Percentiles rank a stretch among this genome's conserved stretches.
phyloP scores from a whole-genome alignment of 1,140 invertebrate genomes.

The Drosophila novamexicana region DNA sequence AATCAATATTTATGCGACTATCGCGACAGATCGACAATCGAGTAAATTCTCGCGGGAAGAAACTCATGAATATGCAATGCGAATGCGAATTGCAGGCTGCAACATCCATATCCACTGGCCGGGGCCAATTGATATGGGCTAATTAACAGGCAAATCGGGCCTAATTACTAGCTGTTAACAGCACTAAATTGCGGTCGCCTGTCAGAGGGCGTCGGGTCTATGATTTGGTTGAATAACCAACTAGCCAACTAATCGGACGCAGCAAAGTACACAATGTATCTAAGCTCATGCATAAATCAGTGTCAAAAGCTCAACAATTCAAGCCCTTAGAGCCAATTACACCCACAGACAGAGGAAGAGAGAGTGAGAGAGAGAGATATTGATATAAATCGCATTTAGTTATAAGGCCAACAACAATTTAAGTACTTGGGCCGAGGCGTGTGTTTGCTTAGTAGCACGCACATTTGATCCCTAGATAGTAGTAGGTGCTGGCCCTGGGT shows the following conservation, averaged over 20 bases:
- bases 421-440: conserved; percentile 23
- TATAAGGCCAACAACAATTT: conserved; percentile 50
- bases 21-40: conserved; percentile 41
- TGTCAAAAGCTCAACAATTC: conserved; percentile 23
- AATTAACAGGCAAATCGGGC: conserved; percentile 70
- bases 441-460: conserved; percentile 72
- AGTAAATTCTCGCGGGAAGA: neutral
- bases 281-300: conserved; percentile 39
- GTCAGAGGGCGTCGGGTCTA: conserved; percentile 51
- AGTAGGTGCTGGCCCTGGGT: conserved; percentile 2
- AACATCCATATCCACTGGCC: conserved; percentile 26
- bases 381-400: conserved; percentile 62
- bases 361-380: conserved; percentile 37
- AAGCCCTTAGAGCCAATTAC: conserved; percentile 22
- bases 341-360: neutral
- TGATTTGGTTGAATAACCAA: conserved; percentile 32
- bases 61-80: conserved; percentile 67
- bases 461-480: conserved; percentile 63
- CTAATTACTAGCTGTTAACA: conserved; percentile 81
- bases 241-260: neutral
- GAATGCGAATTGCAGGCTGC: conserved; percentile 41
- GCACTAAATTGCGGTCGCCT: conserved; percentile 67
- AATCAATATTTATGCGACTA: conserved; percentile 70
- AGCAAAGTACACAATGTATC: conserved; percentile 6
- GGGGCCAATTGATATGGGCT: conserved; percentile 59